Evolutionary conservation across 2,888 invertebrate species (phyloP), one percentile per base, ranked within the genome.

Genomic region (Malthinus seriepunctatus): DNA sequence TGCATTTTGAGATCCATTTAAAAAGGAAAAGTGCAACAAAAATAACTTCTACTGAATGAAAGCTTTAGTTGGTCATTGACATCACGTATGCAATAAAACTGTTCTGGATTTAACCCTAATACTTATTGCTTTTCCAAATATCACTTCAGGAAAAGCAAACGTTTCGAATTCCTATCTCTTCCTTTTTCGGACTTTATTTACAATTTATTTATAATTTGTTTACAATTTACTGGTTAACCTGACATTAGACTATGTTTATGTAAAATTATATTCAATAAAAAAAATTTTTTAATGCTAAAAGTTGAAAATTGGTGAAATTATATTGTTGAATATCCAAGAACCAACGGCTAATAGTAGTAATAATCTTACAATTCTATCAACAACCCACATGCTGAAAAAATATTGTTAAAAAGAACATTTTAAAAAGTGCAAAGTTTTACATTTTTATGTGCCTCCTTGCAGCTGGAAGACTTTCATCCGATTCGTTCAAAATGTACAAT

Each of bases 401-500:
- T 35, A 34, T n/a, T 14, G 10, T 8, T 49, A 8, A 11, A 23
- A 23, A 3, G 5, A 3, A 3, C 5, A 23, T 23, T 23, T 38
- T 23, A 10, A 12, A 39, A 11, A 3, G 15, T 71, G 9, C 11
- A 47, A 38, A 37, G 39, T 78, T 86, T 86, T 81, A 92, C 93
- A 91, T 78, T 81, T 79, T 86, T 88, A 93, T 88, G 68, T 93
- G 92, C 49, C 89, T 82, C 64, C 84, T 84, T 3, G 93, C 93
- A 0, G 89, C 88, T 0, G 93, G 91, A 15, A 95, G 78, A 0
- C 90, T 88, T 32, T 91, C 89, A 37, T 92, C 91, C 1, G 83
- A 81, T 71, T 96, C 95, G 66, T 95, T 93, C 1, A 96, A 80
- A 57, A 95, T 88, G 71, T 86, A 91, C 45, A 88, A 78, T 38